Evolutionary conservation across 2,113 vertebrate species (phyloP).

Genomic region (Calypte anna): DNA sequence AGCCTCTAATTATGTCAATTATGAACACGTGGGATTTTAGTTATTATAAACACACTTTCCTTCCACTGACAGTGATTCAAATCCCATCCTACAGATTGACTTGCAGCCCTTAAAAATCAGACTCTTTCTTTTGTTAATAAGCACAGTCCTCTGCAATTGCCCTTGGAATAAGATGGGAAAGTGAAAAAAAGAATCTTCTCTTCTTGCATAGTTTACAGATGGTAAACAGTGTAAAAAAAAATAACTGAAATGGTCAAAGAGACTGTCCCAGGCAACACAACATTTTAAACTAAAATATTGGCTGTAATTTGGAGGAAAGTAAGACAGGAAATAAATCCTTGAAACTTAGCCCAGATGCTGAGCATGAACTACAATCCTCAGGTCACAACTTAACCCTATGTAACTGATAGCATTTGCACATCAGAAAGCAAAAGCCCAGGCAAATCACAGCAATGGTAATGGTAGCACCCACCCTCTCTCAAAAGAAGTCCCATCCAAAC

Average conservation of each 20-base stretch:
- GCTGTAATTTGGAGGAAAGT: neutral
- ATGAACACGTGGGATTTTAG: slow-evolving; percentile 31
- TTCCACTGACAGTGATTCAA: slow-evolving; percentile 28
- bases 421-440: neutral
- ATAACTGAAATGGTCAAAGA: neutral
- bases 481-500: neutral
- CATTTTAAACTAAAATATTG: neutral
- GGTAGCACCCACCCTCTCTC: neutral
- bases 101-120: slow-evolving; percentile 23
- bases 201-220: neutral
- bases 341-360: neutral
- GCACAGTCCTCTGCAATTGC: neutral
- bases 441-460: neutral
- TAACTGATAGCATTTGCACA: neutral
- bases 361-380: neutral
- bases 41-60: slow-evolving; percentile 56
- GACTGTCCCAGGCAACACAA: neutral
- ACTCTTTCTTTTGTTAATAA: neutral
- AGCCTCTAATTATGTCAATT: slow-evolving; percentile 63
- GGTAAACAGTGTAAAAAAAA: neutral
- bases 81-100: neutral
- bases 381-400: neutral
- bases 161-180: neutral
- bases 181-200: neutral
- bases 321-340: neutral